These are phyloP conservation scores for Notolabrus celidotus DNA, from an alignment of 2,797 vertebrate species.

Conservation along the genomic window DNA sequence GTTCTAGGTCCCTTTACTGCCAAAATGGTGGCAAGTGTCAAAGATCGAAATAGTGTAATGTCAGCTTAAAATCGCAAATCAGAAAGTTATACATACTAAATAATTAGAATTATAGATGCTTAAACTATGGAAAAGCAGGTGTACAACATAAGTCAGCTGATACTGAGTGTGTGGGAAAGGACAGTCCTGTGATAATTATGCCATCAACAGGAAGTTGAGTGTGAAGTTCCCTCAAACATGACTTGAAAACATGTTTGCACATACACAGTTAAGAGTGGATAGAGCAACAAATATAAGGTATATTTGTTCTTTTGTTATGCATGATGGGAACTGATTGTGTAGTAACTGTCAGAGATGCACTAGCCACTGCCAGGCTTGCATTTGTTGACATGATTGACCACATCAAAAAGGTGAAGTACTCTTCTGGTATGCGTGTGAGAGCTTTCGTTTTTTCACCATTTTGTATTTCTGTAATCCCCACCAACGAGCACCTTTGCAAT, in stretches of 20 bases:
- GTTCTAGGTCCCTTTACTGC: too few species aligned
- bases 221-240: slow-evolving; percentile 28
- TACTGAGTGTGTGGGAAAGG: background rate
- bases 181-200: background rate
- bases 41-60: too few species aligned
- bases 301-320: background rate
- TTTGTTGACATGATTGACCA: background rate
- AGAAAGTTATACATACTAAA: too few species aligned
- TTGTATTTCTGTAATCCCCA: too few species aligned
- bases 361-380: too few species aligned
- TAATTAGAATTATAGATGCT: too few species aligned
- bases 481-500: too few species aligned
- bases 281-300: background rate
- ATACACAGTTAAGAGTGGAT: background rate
- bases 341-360: background rate
- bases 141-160: background rate
- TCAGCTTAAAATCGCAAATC: too few species aligned
- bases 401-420: too few species aligned
- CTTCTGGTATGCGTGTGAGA: too few species aligned
- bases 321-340: background rate
- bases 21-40: too few species aligned
- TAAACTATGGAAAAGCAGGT: background rate
- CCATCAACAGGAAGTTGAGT: slow-evolving; percentile 30
- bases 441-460: background rate
- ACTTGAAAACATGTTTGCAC: background rate